Evolutionary conservation across 2,888 invertebrate genomes (phyloP).

Genomic region (Sceliomorpha sp.): DNA sequence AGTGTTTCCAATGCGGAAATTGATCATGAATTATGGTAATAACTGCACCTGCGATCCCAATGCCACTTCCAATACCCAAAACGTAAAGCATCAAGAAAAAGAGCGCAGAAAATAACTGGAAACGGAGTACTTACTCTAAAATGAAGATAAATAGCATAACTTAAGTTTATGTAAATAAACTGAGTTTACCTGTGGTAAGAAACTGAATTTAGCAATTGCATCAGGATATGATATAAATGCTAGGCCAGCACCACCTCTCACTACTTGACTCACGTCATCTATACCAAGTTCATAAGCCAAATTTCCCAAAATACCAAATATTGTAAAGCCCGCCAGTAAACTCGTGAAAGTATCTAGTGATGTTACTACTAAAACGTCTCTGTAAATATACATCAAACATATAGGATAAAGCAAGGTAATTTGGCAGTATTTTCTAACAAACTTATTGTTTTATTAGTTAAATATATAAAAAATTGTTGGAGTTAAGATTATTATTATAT

Average conservation of each 20-base stretch:
- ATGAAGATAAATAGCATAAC: too few relatives aligned
- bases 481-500: background rate
- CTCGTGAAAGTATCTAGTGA: constrained; percentile 92
- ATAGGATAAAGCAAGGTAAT: too few relatives aligned
- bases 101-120: constrained; percentile 58
- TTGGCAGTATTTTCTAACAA: too few relatives aligned
- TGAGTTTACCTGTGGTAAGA: constrained; percentile 84
- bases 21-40: constrained; percentile 79
- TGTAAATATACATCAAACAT: constrained; percentile 34
- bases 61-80: constrained; percentile 81
- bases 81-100: constrained; percentile 82
- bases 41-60: constrained; percentile 77
- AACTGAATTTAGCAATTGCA: constrained; percentile 88
- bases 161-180: too few relatives aligned
- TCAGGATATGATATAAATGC: constrained; percentile 94
- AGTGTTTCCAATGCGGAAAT: constrained; percentile 75
- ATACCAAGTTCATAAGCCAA: constrained; percentile 85
- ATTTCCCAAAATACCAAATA: constrained; percentile 92
- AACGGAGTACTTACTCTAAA: constrained; percentile 10
- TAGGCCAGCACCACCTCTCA: constrained; percentile 89
- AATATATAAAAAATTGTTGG: background rate
- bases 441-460: too few relatives aligned
- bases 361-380: constrained; percentile 90
- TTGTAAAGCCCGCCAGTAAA: constrained; percentile 89
- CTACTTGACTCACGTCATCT: constrained; percentile 84